Percentiles rank a stretch among this genome's conserved stretches.
Evolutionary conservation across 2,797 vertebrate genomes (phyloP).

Genomic region (Gymnothorax javanicus): DNA sequence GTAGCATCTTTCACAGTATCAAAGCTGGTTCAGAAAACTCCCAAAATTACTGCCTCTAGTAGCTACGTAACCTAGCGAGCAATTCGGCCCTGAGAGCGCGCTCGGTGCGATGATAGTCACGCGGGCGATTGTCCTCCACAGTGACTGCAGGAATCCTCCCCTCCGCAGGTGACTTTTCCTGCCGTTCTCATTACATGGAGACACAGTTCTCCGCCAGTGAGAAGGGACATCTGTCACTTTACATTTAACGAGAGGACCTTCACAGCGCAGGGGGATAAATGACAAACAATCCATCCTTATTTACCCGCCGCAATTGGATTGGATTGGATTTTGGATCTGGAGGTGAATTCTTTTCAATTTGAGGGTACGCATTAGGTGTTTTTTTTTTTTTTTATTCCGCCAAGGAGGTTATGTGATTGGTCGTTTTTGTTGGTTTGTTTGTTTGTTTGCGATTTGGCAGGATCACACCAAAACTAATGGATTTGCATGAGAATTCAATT

Average conservation of each 20-base stretch:
- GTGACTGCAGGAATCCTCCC: slow-evolving; percentile 50
- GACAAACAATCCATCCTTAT: slow-evolving; percentile 76
- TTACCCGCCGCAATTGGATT: slow-evolving; percentile 70
- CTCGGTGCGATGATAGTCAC: too few relatives aligned
- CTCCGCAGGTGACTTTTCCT: slow-evolving; percentile 56
- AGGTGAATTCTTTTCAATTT: slow-evolving; percentile 67
- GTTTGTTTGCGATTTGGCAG: too few relatives aligned
- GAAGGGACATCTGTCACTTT: slow-evolving; percentile 69
- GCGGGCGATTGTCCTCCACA: slow-evolving; percentile 48
- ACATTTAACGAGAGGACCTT: slow-evolving; percentile 66
- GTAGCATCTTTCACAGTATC: too few relatives aligned
- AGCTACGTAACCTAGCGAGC: too few relatives aligned
- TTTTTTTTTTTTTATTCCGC: slow-evolving; percentile 50
- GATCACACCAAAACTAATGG: too few relatives aligned
- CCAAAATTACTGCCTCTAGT: too few relatives aligned
- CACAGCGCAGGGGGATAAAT: slow-evolving; percentile 62
- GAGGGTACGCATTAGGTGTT: slow-evolving; percentile 65
- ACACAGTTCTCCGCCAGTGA: slow-evolving; percentile 48
- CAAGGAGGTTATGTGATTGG: background rate
- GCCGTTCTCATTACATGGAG: slow-evolving; percentile 54
- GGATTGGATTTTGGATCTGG: slow-evolving; percentile 72
- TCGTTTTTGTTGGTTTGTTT: too few relatives aligned
- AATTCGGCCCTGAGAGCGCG: too few relatives aligned
- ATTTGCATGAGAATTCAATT: too few relatives aligned
- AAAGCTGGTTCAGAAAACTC: too few relatives aligned